Percentiles rank a stretch among this genome's conserved stretches.
Evolutionary conservation across 2,113 vertebrate genomes (phyloP).

Genomic region (Carassius gibelio): DNA sequence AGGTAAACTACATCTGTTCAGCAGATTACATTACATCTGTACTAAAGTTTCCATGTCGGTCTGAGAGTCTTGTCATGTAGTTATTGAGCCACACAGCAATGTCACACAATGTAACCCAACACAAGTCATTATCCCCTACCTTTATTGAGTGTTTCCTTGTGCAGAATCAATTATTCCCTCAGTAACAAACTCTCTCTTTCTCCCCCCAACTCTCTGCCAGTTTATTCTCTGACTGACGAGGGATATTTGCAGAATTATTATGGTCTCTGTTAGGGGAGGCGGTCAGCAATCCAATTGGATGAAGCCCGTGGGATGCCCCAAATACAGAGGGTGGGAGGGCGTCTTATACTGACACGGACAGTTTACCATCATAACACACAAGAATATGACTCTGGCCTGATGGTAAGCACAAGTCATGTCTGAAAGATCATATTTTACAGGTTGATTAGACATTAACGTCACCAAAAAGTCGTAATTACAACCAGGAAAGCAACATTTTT

Average conservation of each 20-base stretch:
- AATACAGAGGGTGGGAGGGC: conserved; percentile 50
- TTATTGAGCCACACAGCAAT: neutral
- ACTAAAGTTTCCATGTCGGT: neutral
- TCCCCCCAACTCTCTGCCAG: conserved; percentile 57
- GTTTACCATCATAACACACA: neutral
- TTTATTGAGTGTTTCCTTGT: conserved; percentile 28
- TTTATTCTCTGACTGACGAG: conserved; percentile 69
- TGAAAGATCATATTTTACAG: neutral
- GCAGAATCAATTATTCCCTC: conserved; percentile 40
- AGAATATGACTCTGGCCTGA: neutral
- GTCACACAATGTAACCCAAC: neutral
- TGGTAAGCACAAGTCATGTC: neutral
- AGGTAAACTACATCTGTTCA: neutral
- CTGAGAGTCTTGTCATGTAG: neutral
- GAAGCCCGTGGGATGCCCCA: conserved; percentile 68
- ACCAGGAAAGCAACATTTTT: neutral
- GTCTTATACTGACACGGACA: neutral
- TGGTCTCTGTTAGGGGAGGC: conserved; percentile 61
- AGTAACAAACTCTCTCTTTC: conserved; percentile 41
- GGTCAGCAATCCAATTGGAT: conserved; percentile 67
- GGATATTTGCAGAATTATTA: conserved; percentile 60
- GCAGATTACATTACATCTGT: neutral
- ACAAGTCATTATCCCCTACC: conserved; percentile 40
- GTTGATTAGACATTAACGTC: neutral
- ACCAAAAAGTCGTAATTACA: too few relatives aligned